Evolutionary conservation across 92 coral and sea anemone genomes (phyloP), one percentile per base, ranked within the genome.

Genomic region (Porites evermanni): DNA sequence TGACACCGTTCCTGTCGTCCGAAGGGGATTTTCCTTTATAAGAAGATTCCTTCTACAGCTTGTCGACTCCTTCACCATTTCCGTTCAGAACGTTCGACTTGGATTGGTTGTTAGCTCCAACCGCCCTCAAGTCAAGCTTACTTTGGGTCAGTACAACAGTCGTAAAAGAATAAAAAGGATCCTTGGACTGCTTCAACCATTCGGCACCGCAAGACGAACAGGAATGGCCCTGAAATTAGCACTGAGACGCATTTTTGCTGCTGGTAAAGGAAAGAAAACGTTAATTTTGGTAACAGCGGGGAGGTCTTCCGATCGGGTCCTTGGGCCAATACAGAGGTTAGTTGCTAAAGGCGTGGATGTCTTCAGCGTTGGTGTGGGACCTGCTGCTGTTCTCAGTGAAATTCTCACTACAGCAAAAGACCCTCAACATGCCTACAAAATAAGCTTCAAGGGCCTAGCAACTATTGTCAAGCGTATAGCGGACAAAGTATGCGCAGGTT

Each of bases 401-500:
- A 67, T 91, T 67, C 91, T 94, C 18, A 81, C 91, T 19, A 68
- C 89, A 19, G 95, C 88, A 65, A 94, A 91, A 79, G 87, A 85
- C 53, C 97, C 97, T 2, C 93, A 91, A 61, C 97, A 94, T 73
- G 87, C 91, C 53, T 89, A 89, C 86, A 82, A 82, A 18, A 61
- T 78, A 19, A 67, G 75, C 29, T 71, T 86, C 52, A 77, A 21
- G 16, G 64, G 86, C 23, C 84, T 94, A 72, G 84, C 77, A 6
- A 77, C 77, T 54, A 82, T 94, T 2, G 72, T 89, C 12, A 64
- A 86, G 63, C 77, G 91, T 18, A 50, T 94, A 16, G 78, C 86
- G 78, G 84, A 89, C 19, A 92, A 94, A 64, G 78, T 86, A 8
- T 94, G 97, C 66, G 79, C 81, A 80, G 97, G 97, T 94, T 2